Evolutionary conservation across 2,888 invertebrate genomes (phyloP).

Genomic region (Archips crataeganus): DNA sequence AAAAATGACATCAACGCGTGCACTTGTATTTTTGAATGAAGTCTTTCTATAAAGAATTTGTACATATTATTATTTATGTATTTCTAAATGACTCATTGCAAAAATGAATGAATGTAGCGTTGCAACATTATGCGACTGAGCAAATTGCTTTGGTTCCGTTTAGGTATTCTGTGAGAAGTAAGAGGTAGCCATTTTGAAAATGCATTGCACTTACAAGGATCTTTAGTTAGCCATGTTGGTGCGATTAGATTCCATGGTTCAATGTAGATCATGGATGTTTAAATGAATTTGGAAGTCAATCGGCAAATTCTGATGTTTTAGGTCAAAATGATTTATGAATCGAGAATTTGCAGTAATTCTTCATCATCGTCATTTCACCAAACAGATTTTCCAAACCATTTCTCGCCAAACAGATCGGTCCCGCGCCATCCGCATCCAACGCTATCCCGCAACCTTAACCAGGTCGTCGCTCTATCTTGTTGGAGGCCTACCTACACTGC

Average conservation of each 20-base stretch:
- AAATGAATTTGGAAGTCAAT: neutral
- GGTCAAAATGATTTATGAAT: too few relatives aligned
- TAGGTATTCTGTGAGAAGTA: neutral
- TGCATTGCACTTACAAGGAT: neutral
- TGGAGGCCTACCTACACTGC: too few relatives aligned
- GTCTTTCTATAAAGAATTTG: too few relatives aligned
- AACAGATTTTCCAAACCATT: too few relatives aligned
- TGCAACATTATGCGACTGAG: slow-evolving; percentile 1
- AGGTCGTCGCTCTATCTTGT: too few relatives aligned
- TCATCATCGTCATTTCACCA: too few relatives aligned
- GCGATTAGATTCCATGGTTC: neutral
- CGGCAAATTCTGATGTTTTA: too few relatives aligned
- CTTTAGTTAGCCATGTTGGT: neutral
- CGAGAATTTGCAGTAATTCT: too few relatives aligned
- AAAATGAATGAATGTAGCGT: neutral
- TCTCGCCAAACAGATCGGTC: too few relatives aligned
- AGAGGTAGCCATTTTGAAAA: slow-evolving; percentile 4
- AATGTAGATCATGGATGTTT: neutral
- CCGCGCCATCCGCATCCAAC: too few relatives aligned
- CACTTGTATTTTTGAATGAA: neutral
- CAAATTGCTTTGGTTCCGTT: neutral
- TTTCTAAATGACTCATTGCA: neutral
- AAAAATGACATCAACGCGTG: slow-evolving; percentile 2
- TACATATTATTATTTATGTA: too few relatives aligned
- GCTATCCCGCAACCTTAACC: too few relatives aligned